A percentile compares a stretch with the other conserved stretches of the same genome.
These are phyloP conservation scores for Aphidius ervi DNA, from an alignment of 1,140 invertebrate genomes.

Conservation along the genomic window DNA sequence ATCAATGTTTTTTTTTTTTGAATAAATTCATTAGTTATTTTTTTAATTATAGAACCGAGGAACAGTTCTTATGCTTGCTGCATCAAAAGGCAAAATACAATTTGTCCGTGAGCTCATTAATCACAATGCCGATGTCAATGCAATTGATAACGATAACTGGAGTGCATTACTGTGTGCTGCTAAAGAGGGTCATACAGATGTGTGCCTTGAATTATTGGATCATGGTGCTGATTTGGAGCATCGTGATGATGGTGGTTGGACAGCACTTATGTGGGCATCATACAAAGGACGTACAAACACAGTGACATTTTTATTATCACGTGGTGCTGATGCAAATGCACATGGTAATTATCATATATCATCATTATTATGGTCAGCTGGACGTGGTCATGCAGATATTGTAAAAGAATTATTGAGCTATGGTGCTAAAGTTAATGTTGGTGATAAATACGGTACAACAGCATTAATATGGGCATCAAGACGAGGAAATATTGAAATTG, in stretches of 20 bases:
- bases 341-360: conserved; percentile 95
- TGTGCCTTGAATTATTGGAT: conserved; percentile 80
- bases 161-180: conserved; percentile 84
- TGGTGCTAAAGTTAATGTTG: conserved; percentile 87
- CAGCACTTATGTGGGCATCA: conserved; percentile 94
- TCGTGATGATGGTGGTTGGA: conserved; percentile 94
- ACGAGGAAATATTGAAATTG: conserved; percentile 85
- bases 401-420: conserved; percentile 75
- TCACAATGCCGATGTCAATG: conserved; percentile 83
- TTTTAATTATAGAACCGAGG: conserved; percentile 70
- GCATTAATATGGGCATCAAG: conserved; percentile 92
- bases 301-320: conserved; percentile 77
- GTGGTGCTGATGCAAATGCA: conserved; percentile 89
- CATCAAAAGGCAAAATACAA: conserved; percentile 71
- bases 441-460: conserved; percentile 95
- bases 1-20: neutral
- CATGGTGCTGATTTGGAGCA: conserved; percentile 85
- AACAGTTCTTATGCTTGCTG: conserved; percentile 86
- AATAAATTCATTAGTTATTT: conserved; percentile 5
- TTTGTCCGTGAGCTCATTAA: conserved; percentile 80
- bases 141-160: conserved; percentile 93
- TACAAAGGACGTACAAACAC: conserved; percentile 85
- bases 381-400: conserved; percentile 82
- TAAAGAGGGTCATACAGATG: conserved; percentile 81
- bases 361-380: conserved; percentile 90